phyloP scores from a whole-genome alignment of 2,113 vertebrate species.

The Gavia stellata region DNA sequence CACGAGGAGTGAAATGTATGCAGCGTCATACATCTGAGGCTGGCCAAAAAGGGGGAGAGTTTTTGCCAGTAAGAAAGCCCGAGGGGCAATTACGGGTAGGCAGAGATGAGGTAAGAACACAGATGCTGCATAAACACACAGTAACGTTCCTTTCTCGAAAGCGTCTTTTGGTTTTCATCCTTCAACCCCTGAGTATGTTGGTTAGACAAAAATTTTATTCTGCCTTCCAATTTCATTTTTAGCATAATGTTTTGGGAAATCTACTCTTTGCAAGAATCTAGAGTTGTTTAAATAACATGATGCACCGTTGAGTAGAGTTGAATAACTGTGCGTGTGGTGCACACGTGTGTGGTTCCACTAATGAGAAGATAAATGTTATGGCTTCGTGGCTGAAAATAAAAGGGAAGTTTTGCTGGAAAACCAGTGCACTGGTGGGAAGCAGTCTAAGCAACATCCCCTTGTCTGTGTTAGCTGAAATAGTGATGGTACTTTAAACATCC shows the following conservation, averaged over 20 bases:
- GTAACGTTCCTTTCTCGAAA: background rate
- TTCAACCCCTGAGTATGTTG: background rate
- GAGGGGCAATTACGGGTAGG: background rate
- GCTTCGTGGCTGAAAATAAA: background rate
- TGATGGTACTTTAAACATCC: background rate
- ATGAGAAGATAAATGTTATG: background rate
- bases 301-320: background rate
- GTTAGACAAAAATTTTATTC: background rate
- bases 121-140: background rate
- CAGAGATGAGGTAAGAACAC: background rate
- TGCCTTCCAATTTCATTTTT: background rate
- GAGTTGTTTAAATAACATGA: background rate
- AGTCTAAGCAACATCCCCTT: background rate
- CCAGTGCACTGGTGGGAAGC: background rate
- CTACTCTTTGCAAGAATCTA: fast-evolving
- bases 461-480: background rate
- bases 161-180: background rate
- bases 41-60: background rate
- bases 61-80: background rate
- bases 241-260: background rate
- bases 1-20: fast-evolving
- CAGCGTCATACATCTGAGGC: background rate
- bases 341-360: background rate
- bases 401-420: background rate
- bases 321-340: background rate